Evolutionary conservation across 2,797 vertebrate genomes (phyloP).

Genomic region (Micromesistius poutassou): DNA sequence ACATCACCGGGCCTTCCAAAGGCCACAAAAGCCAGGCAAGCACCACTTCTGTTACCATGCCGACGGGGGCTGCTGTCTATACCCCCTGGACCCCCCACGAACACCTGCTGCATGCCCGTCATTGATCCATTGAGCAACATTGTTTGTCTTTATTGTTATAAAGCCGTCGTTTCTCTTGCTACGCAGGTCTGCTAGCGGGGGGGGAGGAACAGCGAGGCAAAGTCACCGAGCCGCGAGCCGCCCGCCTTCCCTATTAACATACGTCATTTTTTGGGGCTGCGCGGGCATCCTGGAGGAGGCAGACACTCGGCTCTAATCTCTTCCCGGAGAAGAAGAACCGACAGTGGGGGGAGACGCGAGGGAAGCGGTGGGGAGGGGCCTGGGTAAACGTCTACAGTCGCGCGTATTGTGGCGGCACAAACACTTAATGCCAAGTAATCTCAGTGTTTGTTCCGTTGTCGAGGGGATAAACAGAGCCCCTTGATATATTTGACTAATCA

Average conservation of each 20-base stretch:
- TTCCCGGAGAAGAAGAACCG: constrained; percentile 7
- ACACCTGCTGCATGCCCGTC: background rate
- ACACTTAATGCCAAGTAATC: background rate
- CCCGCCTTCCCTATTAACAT: too few species aligned
- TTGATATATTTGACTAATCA: background rate
- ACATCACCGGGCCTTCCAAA: constrained; percentile 25
- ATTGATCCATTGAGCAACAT: background rate
- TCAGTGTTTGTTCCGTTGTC: background rate
- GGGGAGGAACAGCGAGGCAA: too few species aligned
- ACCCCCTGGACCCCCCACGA: background rate
- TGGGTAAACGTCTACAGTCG: background rate
- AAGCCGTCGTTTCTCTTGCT: too few species aligned
- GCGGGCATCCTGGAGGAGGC: background rate
- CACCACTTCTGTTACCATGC: background rate
- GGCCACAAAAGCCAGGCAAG: constrained; percentile 27
- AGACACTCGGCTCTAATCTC: constrained; percentile 14
- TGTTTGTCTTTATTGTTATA: background rate
- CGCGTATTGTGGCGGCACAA: background rate
- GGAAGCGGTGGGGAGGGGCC: background rate
- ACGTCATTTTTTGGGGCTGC: background rate
- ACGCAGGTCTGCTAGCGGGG: too few species aligned
- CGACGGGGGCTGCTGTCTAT: background rate
- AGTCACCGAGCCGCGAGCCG: too few species aligned
- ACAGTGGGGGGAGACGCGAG: background rate
- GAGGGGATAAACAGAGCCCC: background rate